Evolutionary conservation across 2,888 invertebrate species (phyloP), one percentile per base, ranked within the genome.

Genomic region (Ariolimax columbianus): DNA sequence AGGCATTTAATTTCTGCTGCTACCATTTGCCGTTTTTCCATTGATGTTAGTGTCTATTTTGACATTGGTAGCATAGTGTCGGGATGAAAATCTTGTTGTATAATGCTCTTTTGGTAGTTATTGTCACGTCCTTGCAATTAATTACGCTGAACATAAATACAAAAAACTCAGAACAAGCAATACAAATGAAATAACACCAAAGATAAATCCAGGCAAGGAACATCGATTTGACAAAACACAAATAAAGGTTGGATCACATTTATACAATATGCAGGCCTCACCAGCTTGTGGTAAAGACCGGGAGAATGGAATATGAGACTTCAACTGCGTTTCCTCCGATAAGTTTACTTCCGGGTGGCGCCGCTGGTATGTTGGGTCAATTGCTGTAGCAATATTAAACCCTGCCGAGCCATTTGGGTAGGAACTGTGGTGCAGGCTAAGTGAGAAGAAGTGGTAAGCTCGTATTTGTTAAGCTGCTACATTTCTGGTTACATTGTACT

Each of bases 311-410:
- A 89, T 86, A 7, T 89, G 89, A 68, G 89, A 86, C 86, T 91
- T 91, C 55, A 89, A 87, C 0, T 89, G 89, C 0, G 89, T 89
- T 47, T 88, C 87, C 47, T 90, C 89, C 1, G 77, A 70, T 26
- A 82, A 75, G 38, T 55, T 40, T 36, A 84, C 82, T 75, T 89
- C 88, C 11, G 87, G 89, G 33, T 89, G 88, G 80, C 90, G 83
- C 23, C 91, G 87, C 55, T 89, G 89, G 82, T 92, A 92, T 3
- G 92, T 92, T 2, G 92, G 92, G 82, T 92, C 92, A 72, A 92
- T 92, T 17, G 92, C 92, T 9, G 91, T 88, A 9, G 92, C 92
- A 72, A 92, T 92, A 85, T 92, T 92, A 77, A 91, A 92, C 17
- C 82, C 77, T 66, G 89, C 87, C 0, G 91, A 90, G n/a, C 85